phyloP scores from a whole-genome alignment of 2,888 invertebrate genomes.

The Xylophagus ater region DNA sequence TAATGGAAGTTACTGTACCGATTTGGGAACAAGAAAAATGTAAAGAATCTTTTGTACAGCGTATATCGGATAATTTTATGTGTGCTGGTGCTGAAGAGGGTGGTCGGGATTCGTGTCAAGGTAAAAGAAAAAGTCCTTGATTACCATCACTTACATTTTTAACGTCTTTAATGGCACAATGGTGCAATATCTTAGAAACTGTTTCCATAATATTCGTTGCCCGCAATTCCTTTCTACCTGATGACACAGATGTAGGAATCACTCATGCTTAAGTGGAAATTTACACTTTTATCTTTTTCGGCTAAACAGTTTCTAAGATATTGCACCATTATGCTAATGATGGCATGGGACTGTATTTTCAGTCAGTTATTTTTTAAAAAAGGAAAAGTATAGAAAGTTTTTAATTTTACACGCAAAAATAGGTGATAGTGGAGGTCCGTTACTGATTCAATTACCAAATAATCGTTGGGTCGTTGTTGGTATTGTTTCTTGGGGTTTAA shows the following conservation, averaged over 20 bases:
- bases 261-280: no score
- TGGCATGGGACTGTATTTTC: no score
- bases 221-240: no score
- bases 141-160: no score
- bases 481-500: constrained; percentile 76
- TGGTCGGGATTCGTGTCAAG: constrained; percentile 75
- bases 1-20: constrained; percentile 69
- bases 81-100: constrained; percentile 70
- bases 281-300: no score
- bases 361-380: no score
- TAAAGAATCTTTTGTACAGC: constrained; percentile 48
- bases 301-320: no score
- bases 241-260: no score
- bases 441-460: constrained; percentile 60
- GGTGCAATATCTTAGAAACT: no score
- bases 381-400: background rate
- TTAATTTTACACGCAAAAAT: constrained; percentile 2
- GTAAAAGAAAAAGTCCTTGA: constrained; percentile 54
- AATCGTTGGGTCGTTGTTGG: constrained; percentile 69
- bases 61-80: constrained; percentile 54
- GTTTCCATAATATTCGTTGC: no score
- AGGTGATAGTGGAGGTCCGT: constrained; percentile 52
- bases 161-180: no score
- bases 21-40: constrained; percentile 64
- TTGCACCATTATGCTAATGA: no score